These are phyloP conservation scores for Ibidorhyncha struthersii DNA, from an alignment of 2,113 vertebrate species.

Conservation along the genomic window DNA sequence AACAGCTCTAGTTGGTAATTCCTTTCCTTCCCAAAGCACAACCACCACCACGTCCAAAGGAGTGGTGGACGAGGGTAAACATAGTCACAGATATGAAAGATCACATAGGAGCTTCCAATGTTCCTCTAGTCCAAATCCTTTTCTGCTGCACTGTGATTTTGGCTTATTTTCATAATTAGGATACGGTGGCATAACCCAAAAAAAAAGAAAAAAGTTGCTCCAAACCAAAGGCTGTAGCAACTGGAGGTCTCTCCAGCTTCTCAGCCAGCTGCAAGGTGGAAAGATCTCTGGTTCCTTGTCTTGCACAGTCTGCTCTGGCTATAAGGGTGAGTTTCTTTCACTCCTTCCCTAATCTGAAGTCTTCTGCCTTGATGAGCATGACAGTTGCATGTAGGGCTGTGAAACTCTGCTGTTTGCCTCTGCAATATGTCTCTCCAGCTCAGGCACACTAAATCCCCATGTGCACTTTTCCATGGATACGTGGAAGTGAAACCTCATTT, in stretches of 20 bases:
- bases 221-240: not conserved
- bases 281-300: not conserved
- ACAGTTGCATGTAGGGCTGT: not conserved
- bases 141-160: not conserved
- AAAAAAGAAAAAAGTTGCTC: not conserved
- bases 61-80: not conserved
- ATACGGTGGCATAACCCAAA: not conserved
- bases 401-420: not conserved
- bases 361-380: not conserved
- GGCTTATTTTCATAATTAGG: not conserved
- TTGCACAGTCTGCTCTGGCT: not conserved
- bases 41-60: not conserved
- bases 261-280: not conserved
- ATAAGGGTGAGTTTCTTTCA: not conserved
- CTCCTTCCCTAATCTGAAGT: not conserved
- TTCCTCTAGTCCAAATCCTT: not conserved
- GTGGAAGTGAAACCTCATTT: not conserved
- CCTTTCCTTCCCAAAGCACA: not conserved
- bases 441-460: not conserved
- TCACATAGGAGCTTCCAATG: not conserved
- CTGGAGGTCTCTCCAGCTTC: not conserved
- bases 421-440: not conserved
- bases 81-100: not conserved
- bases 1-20: not conserved
- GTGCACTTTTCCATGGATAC: not conserved